phyloP scores from a whole-genome alignment of 2,113 vertebrate genomes.

The Terrapene triunguis region DNA sequence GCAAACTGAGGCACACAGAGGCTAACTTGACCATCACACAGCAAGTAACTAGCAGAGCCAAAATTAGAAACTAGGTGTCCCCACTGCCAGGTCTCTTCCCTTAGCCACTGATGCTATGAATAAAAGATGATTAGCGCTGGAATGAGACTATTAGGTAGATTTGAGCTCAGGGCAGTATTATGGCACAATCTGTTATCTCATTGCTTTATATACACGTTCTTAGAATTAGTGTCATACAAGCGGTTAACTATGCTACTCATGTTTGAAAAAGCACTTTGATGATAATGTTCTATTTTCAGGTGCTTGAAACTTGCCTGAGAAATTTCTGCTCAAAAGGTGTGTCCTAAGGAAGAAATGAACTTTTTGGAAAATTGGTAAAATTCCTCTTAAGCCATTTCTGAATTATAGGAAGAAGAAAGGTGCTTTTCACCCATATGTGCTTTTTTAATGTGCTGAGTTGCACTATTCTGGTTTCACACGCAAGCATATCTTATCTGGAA shows the following conservation, averaged over 20 bases:
- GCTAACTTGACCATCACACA: background rate
- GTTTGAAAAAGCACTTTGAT: background rate
- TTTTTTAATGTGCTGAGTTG: background rate
- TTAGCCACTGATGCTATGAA: background rate
- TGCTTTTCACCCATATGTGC: background rate
- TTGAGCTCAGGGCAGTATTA: background rate
- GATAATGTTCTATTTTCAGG: background rate
- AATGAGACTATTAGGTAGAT: background rate
- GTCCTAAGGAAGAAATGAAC: background rate
- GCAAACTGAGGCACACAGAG: background rate
- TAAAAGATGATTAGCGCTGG: background rate
- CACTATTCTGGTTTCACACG: background rate
- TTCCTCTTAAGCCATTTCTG: background rate
- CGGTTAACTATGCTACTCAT: background rate
- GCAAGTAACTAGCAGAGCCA: background rate
- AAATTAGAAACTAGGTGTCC: background rate
- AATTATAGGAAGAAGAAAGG: background rate
- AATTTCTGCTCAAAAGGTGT: background rate
- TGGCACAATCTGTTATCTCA: background rate
- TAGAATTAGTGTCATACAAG: background rate
- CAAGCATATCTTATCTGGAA: background rate
- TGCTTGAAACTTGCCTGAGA: background rate
- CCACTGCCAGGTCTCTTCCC: background rate
- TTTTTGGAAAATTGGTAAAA: background rate
- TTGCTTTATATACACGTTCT: background rate